Conservation (phyloP, 2,113 vertebrate genomes). For the Conger conger region DNA sequence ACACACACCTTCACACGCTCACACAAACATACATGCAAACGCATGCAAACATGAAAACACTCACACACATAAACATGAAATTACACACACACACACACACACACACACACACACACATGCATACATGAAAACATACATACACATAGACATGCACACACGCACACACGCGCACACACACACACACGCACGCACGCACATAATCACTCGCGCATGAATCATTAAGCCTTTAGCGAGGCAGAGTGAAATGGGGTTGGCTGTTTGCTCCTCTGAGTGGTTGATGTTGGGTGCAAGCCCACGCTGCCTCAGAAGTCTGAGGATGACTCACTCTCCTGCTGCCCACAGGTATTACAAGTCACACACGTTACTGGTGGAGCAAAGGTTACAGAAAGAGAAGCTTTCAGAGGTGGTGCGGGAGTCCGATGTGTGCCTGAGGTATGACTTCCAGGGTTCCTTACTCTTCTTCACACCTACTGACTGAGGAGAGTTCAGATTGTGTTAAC, state of each 20-base stretch:
- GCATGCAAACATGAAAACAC: neutral
- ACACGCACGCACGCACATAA: too few relatives aligned
- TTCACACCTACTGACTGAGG: neutral
- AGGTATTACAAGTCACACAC: constrained; percentile 97
- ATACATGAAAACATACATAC: too few relatives aligned
- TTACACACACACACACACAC: neutral
- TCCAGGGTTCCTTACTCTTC: neutral
- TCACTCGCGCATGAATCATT: too few relatives aligned
- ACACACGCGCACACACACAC: too few relatives aligned
- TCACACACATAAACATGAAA: constrained; percentile 45
- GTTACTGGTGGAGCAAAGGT: constrained; percentile 85
- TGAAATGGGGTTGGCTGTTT: too few relatives aligned
- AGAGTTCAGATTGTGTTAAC: neutral
- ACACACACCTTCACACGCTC: neutral
- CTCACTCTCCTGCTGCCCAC: neutral
- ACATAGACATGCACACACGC: too few relatives aligned
- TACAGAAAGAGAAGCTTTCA: constrained; percentile 82
- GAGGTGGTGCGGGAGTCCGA: constrained; percentile 91
- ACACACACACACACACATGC: too few relatives aligned
- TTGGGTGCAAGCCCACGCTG: neutral
- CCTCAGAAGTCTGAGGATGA: neutral
- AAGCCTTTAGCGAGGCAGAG: too few relatives aligned
- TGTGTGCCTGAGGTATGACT: constrained; percentile 84
- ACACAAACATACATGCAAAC: neutral
- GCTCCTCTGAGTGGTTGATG: neutral